These are phyloP conservation scores for Sycophila texana DNA, from an alignment of 2,888 invertebrate species.

Conservation along the genomic window DNA sequence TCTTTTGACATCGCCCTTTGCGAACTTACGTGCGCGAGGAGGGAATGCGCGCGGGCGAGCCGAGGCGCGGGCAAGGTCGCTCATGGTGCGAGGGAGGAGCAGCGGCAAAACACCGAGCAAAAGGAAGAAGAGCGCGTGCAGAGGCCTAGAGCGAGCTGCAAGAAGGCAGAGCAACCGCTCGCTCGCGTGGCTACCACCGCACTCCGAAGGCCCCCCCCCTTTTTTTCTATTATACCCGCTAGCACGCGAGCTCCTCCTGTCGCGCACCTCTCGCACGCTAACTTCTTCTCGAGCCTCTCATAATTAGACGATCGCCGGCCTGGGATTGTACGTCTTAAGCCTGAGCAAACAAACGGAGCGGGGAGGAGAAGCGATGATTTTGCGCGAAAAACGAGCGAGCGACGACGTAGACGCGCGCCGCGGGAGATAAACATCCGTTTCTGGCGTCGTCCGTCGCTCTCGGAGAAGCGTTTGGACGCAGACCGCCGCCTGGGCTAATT, in stretches of 20 bases:
- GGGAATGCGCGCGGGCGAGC: conserved; percentile 45
- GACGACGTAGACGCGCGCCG: conserved; percentile 4
- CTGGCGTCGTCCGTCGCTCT: background rate
- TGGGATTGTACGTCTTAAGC: too few species aligned
- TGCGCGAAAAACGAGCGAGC: conserved; percentile 18
- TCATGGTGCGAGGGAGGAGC: conserved; percentile 55
- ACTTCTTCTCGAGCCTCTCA: too few species aligned
- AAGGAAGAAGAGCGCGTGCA: conserved; percentile 40
- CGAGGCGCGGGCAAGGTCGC: conserved; percentile 58
- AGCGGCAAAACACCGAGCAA: background rate
- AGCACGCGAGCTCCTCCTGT: too few species aligned
- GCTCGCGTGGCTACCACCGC: background rate
- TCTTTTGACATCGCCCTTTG: background rate
- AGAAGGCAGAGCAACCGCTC: too few species aligned
- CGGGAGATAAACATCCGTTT: conserved; percentile 26
- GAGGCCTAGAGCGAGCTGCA: too few species aligned
- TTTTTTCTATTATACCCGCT: too few species aligned
- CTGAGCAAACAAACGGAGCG: conserved; percentile 13
- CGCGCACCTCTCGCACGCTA: too few species aligned
- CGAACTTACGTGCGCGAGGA: conserved; percentile 19
- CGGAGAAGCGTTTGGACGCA: too few species aligned
- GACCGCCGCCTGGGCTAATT: background rate
- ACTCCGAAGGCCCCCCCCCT: too few species aligned
- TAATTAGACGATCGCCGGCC: too few species aligned
- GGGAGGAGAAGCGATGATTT: too few species aligned